A percentile compares a stretch with the other conserved stretches of the same genome.
These are phyloP conservation scores for Augochlorella aurata DNA, from an alignment of 2,888 invertebrate species.

Conservation along the genomic window DNA sequence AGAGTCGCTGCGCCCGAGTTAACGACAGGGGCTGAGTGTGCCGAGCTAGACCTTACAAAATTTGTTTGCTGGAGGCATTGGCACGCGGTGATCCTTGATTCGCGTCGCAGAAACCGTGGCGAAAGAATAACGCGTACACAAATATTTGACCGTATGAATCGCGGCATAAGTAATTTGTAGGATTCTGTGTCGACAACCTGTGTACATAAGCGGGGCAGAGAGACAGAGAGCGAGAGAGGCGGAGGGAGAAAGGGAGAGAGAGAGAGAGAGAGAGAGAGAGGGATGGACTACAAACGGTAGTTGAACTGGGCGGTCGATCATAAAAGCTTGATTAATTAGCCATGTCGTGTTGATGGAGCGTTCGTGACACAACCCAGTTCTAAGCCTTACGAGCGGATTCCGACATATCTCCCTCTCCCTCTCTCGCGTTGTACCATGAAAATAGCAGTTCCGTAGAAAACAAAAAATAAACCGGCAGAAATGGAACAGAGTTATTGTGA, in stretches of 20 bases:
- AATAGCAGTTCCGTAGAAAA: constrained; percentile 36
- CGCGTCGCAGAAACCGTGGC: constrained; percentile 38
- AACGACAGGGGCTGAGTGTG: constrained; percentile 28
- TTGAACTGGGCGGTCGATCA: constrained; percentile 53
- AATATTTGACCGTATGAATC: constrained; percentile 70
- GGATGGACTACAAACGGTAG: not conserved
- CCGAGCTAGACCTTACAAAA: constrained; percentile 33
- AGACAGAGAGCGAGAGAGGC: constrained; percentile 16
- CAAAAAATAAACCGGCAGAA: constrained; percentile 32
- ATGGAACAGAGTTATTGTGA: not conserved
- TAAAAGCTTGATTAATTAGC: constrained; percentile 75
- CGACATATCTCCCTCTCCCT: constrained; percentile 40
- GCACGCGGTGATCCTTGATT: constrained; percentile 50
- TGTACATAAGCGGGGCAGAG: constrained; percentile 26
- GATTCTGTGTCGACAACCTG: constrained; percentile 45
- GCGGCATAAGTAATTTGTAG: constrained; percentile 67
- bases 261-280: not conserved
- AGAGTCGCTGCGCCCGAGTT: constrained; percentile 33
- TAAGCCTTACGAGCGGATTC: constrained; percentile 50
- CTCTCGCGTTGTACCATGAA: constrained; percentile 5
- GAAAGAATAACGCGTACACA: constrained; percentile 62
- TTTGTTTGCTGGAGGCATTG: constrained; percentile 53
- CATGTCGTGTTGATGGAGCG: constrained; percentile 63
- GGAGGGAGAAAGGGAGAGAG: not conserved
- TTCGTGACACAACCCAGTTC: constrained; percentile 60